These are phyloP conservation scores for Rhinolophus ferrumequinum DNA, from an alignment of 2,113 vertebrate species.

Conservation along the genomic window DNA sequence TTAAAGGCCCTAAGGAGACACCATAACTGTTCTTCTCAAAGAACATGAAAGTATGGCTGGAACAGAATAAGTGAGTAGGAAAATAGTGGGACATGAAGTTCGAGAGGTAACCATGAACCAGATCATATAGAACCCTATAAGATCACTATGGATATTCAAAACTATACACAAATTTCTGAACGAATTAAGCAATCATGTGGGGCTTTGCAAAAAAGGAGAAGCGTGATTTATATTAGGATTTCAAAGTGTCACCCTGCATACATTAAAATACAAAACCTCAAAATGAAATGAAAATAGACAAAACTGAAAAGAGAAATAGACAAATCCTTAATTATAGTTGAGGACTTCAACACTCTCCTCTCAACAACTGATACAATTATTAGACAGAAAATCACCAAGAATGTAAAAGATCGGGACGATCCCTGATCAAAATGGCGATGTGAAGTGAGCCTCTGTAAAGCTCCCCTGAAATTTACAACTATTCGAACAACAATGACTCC, in stretches of 20 bases:
- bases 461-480: too few relatives aligned
- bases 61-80: not conserved
- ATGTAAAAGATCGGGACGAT: not conserved
- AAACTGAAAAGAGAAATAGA: not conserved
- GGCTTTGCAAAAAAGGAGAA: not conserved
- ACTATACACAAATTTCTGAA: not conserved
- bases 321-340: not conserved
- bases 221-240: not conserved
- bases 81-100: not conserved
- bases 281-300: conserved; percentile 6
- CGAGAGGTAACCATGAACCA: not conserved
- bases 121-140: not conserved
- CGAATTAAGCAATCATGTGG: not conserved
- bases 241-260: not conserved
- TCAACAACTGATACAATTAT: not conserved
- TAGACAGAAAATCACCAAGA: not conserved
- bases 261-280: conserved; percentile 31
- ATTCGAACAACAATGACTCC: too few relatives aligned
- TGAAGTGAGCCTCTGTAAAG: too few relatives aligned
- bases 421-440: too few relatives aligned
- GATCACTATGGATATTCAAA: not conserved
- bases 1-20: not conserved
- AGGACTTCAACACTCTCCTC: not conserved
- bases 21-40: not conserved
- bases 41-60: not conserved